A percentile compares a stretch with the other conserved stretches of the same genome.
Evolutionary conservation across 2,888 invertebrate genomes (phyloP).

Genomic region (Empis livida): DNA sequence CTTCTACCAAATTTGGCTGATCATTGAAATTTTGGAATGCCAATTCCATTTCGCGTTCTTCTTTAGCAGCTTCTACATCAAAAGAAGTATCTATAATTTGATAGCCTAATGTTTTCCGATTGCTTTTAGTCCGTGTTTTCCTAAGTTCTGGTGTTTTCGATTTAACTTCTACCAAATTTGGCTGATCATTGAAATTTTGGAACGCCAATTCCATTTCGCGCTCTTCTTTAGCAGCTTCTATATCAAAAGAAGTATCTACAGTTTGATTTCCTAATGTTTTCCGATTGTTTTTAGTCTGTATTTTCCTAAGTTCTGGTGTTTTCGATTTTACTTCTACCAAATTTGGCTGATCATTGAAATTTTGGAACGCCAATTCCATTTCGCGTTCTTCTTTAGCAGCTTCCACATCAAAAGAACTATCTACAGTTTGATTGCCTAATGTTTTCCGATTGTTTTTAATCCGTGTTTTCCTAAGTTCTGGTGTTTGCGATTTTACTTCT

Average conservation of each 20-base stretch:
- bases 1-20: not conserved
- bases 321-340: not conserved
- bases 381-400: conserved; percentile 6
- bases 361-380: conserved; percentile 6
- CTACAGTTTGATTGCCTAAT: conserved; percentile 5
- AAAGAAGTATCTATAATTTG: not conserved
- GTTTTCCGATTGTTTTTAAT: conserved; percentile 1
- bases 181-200: conserved; percentile 7
- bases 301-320: conserved; percentile 5
- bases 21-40: conserved; percentile 9
- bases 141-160: conserved; percentile 4
- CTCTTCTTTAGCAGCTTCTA: conserved; percentile 2
- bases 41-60: conserved; percentile 2
- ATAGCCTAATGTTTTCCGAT: conserved; percentile 5
- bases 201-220: conserved; percentile 6
- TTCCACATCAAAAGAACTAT: conserved; percentile 1
- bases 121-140: not conserved
- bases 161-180: not conserved
- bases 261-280: conserved; percentile 5
- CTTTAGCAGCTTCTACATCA: conserved; percentile 6
- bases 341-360: conserved; percentile 9
- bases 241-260: not conserved
- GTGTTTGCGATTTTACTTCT: conserved; percentile 1
- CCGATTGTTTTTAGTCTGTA: not conserved
- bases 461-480: not conserved